Percentiles rank a stretch among this genome's conserved stretches.
These are phyloP conservation scores for Leptopilina clavipes DNA, from an alignment of 1,140 invertebrate genomes.

Conservation along the genomic window DNA sequence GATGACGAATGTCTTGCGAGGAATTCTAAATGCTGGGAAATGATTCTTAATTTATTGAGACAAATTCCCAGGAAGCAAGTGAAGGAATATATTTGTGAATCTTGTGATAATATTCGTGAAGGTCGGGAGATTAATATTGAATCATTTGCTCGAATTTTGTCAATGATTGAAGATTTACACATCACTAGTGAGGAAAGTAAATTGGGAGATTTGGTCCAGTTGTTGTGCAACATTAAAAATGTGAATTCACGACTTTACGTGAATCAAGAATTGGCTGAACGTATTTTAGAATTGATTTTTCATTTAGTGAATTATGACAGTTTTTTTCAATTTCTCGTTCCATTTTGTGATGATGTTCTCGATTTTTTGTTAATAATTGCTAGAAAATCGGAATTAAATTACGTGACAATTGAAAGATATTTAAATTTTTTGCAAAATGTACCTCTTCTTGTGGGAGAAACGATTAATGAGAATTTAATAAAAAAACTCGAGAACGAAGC, in stretches of 20 bases:
- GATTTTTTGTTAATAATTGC: conserved; percentile 45
- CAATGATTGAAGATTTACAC: conserved; percentile 50
- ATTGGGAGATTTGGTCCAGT: neutral
- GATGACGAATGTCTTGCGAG: conserved; percentile 44
- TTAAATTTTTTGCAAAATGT: neutral
- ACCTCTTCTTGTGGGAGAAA: neutral
- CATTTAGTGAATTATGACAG: conserved; percentile 45
- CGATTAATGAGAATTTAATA: conserved; percentile 32
- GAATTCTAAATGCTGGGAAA: conserved; percentile 45
- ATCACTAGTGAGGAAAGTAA: neutral
- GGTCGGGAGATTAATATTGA: conserved; percentile 12
- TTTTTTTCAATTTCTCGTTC: conserved; percentile 29
- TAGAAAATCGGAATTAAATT: conserved; percentile 35
- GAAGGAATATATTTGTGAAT: conserved; percentile 43
- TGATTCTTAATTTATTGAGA: conserved; percentile 45
- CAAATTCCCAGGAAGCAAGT: conserved; percentile 31
- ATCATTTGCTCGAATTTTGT: conserved; percentile 47
- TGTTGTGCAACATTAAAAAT: neutral
- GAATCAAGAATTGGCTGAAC: conserved; percentile 34
- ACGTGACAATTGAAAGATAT: conserved; percentile 42
- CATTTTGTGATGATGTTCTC: conserved; percentile 36
- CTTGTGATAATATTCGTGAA: conserved; percentile 39
- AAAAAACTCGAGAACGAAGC: conserved; percentile 42
- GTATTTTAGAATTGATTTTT: conserved; percentile 47
- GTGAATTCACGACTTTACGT: conserved; percentile 51